Conservation (phyloP, 2,113 vertebrate genomes). For the Copsychus sechellarum region DNA sequence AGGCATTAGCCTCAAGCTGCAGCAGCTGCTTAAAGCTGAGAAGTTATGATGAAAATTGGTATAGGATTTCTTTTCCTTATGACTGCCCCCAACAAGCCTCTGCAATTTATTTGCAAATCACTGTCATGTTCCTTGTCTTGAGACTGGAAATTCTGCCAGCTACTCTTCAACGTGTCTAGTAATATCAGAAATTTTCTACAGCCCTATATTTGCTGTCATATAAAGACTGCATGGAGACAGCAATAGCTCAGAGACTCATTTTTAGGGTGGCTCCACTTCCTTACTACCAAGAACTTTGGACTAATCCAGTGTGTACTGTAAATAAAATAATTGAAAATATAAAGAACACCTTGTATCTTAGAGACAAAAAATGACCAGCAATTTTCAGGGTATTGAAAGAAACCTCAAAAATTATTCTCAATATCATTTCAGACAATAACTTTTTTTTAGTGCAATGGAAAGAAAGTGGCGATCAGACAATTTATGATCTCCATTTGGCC, state of each 20-base stretch:
- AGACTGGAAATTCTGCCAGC: neutral
- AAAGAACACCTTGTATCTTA: neutral
- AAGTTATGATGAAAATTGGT: neutral
- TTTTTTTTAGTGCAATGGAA: neutral
- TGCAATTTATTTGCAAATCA: neutral
- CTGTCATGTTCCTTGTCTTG: neutral
- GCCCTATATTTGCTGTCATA: neutral
- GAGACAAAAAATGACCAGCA: neutral
- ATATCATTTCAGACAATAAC: neutral
- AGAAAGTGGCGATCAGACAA: neutral
- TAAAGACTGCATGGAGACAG: neutral
- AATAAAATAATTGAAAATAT: neutral
- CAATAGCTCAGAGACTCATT: neutral
- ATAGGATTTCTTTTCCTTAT: neutral
- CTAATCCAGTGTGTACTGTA: neutral
- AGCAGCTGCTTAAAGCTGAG: neutral
- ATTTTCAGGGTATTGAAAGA: neutral
- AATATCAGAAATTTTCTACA: neutral
- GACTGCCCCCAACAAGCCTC: neutral
- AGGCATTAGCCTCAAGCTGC: neutral
- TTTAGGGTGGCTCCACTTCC: neutral
- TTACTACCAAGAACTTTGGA: neutral
- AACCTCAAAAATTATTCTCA: neutral
- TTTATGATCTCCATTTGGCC: neutral
- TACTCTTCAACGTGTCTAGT: rapidly evolving